Evolutionary conservation across 2,797 vertebrate species (phyloP).

Genomic region (Pantherophis vulpinus): DNA sequence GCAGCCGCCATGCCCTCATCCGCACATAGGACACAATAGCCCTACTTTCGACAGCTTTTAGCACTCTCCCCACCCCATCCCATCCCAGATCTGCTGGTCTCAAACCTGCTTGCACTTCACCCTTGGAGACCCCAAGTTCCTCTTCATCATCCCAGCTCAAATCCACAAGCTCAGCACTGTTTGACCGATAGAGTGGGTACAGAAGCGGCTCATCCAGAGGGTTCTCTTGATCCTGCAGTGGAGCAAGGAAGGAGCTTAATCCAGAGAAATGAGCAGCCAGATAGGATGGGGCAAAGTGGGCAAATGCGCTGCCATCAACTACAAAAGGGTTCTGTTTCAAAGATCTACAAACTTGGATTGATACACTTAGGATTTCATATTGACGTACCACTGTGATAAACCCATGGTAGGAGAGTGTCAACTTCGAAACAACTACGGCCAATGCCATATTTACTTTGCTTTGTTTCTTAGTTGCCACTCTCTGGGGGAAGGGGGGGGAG

Average conservation of each 20-base stretch:
- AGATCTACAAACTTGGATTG: neutral
- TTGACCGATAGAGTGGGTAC: conserved; percentile 73
- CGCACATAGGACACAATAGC: too few species aligned
- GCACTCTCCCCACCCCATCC: neutral
- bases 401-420: neutral
- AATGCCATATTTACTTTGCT: too few species aligned
- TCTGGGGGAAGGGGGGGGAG: too few species aligned
- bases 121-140: conserved; percentile 4
- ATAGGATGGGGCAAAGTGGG: neutral
- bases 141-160: conserved; percentile 86
- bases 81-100: neutral
- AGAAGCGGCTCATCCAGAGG: conserved; percentile 82
- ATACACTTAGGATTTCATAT: fast-evolving
- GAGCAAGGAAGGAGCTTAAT: neutral
- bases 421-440: too few species aligned
- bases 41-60: neutral
- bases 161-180: conserved; percentile 80
- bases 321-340: neutral
- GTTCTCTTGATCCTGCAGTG: conserved; percentile 85
- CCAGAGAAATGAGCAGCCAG: too few species aligned
- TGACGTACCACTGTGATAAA: neutral
- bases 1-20: neutral
- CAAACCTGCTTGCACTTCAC: conserved; percentile 21
- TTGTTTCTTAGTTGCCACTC: too few species aligned
- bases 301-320: neutral